These are phyloP conservation scores for Cantharis lateralis DNA, from an alignment of 2,888 invertebrate genomes.

Conservation along the genomic window DNA sequence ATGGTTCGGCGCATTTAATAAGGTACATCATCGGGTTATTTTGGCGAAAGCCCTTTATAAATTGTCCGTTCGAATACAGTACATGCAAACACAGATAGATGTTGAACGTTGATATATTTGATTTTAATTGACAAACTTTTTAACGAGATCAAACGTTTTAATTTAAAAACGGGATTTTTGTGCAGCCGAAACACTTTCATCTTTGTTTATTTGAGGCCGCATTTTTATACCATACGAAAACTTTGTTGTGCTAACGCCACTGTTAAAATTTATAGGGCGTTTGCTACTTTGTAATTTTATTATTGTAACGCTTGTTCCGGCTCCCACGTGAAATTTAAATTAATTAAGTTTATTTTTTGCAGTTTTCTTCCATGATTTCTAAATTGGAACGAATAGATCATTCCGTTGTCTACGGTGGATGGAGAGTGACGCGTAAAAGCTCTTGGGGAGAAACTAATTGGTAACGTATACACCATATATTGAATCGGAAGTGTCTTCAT, in stretches of 20 bases:
- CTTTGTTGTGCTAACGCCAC: background rate
- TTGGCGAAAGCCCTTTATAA: background rate
- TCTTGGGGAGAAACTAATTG: background rate
- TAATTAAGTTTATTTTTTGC: background rate
- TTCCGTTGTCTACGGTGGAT: background rate
- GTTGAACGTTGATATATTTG: background rate
- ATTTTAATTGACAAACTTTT: conserved; percentile 1
- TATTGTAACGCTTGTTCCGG: conserved; percentile 3
- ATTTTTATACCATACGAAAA: background rate
- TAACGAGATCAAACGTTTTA: background rate
- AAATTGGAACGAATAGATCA: background rate
- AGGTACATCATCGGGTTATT: background rate
- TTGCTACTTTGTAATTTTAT: background rate
- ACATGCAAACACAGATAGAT: background rate
- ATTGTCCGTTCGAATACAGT: background rate
- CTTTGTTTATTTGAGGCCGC: background rate
- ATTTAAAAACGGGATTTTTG: background rate
- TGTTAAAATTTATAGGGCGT: conserved; percentile 7
- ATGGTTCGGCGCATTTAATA: background rate
- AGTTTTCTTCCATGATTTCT: background rate
- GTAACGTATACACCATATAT: background rate
- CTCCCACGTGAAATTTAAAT: conserved; percentile 4
- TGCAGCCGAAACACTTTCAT: background rate
- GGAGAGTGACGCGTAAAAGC: background rate
- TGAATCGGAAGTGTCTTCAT: conserved; percentile 14